Evolutionary conservation across 2,888 invertebrate genomes (phyloP).

Genomic region (Sphaeridia pumilis): DNA sequence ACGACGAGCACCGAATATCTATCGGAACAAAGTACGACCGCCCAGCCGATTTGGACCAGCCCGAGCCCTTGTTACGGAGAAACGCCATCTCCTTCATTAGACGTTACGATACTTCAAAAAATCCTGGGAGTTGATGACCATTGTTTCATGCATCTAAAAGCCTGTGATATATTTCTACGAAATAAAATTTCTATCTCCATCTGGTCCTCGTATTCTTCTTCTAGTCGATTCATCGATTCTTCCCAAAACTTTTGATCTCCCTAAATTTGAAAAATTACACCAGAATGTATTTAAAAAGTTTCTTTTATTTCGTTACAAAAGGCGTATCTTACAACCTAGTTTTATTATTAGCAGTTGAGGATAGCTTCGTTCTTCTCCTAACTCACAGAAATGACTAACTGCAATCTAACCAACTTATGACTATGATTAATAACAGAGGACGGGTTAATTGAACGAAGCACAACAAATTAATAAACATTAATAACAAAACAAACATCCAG

Average conservation of each 20-base stretch:
- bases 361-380: background rate
- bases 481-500: conserved; percentile 25
- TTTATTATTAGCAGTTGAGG: background rate
- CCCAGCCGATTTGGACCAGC: conserved; percentile 24
- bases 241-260: too few relatives aligned
- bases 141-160: too few relatives aligned
- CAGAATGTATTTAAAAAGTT: too few relatives aligned
- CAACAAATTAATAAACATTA: conserved; percentile 25
- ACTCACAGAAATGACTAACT: conserved; percentile 1
- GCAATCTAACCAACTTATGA: background rate
- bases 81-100: conserved; percentile 30
- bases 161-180: too few relatives aligned
- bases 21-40: conserved; percentile 34
- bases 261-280: too few relatives aligned
- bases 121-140: too few relatives aligned
- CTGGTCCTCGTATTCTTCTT: too few relatives aligned
- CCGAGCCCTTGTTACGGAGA: conserved; percentile 24
- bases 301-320: too few relatives aligned
- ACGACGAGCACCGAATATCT: conserved; percentile 22
- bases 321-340: too few relatives aligned
- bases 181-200: too few relatives aligned
- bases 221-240: too few relatives aligned
- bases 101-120: too few relatives aligned
- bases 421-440: conserved; percentile 16
- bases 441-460: conserved; percentile 20